Percentiles rank a stretch among this genome's conserved stretches.
These are phyloP conservation scores for Sinocyclocheilus anophthalmus DNA, from an alignment of 2,113 vertebrate species.

Conservation along the genomic window DNA sequence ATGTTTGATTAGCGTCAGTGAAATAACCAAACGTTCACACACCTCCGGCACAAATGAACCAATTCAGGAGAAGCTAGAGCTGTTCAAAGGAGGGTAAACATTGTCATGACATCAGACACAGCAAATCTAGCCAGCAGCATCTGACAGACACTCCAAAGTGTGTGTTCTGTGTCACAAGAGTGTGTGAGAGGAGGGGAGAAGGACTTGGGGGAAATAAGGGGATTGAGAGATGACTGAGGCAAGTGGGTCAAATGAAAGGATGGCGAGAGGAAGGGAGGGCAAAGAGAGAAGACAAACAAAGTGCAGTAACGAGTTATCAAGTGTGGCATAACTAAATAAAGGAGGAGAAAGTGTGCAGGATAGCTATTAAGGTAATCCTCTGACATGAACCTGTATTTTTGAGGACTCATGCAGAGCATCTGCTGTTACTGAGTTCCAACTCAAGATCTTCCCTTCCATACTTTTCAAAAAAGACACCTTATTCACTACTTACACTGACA, in stretches of 20 bases:
- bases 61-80: conserved; percentile 42
- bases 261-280: conserved; percentile 5
- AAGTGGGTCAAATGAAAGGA: conserved; percentile 21
- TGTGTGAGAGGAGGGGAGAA: conserved; percentile 49
- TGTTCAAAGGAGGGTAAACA: conserved; percentile 45
- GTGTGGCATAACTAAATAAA: conserved; percentile 11
- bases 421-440: neutral
- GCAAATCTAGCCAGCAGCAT: conserved; percentile 22
- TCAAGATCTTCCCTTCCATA: neutral
- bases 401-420: neutral
- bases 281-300: conserved; percentile 44
- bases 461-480: conserved; percentile 3
- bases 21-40: conserved; percentile 55
- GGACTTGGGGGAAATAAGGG: conserved; percentile 37
- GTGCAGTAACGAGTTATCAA: conserved; percentile 37
- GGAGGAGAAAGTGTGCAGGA: conserved; percentile 24
- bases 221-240: conserved; percentile 19
- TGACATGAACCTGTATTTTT: neutral
- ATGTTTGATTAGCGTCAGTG: conserved; percentile 34
- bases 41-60: conserved; percentile 16
- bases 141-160: conserved; percentile 41
- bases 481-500: conserved; percentile 27
- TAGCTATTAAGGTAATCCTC: conserved; percentile 15
- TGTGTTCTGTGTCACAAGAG: conserved; percentile 46
- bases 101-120: conserved; percentile 42